These are phyloP conservation scores for Psettodes erumei DNA, from an alignment of 2,113 vertebrate genomes.

Conservation along the genomic window DNA sequence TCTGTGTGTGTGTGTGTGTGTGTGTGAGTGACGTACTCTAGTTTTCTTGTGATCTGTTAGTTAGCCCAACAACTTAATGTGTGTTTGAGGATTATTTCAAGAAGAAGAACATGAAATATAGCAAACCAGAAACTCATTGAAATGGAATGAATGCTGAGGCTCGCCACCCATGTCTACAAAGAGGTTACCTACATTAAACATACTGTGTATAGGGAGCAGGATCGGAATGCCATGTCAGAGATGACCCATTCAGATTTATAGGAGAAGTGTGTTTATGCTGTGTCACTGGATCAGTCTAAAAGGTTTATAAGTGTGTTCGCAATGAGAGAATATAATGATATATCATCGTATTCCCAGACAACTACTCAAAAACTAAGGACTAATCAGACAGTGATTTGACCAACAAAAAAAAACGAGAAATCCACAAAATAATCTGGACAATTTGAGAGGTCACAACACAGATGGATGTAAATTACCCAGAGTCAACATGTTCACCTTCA, in stretches of 20 bases:
- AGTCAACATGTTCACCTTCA: constrained; percentile 1
- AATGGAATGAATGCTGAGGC: background rate
- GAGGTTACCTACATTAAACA: background rate
- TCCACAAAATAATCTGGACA: background rate
- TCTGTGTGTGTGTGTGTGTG: constrained; percentile 8
- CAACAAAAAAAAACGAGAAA: background rate
- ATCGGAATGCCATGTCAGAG: background rate
- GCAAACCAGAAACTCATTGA: background rate
- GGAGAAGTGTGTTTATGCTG: background rate
- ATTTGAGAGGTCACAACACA: too few relatives aligned
- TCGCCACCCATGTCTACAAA: background rate
- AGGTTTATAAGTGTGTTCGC: background rate
- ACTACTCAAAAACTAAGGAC: background rate
- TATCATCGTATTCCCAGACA: too few relatives aligned
- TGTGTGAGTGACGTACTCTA: constrained; percentile 22
- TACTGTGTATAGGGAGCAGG: background rate
- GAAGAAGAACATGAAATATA: constrained; percentile 10
- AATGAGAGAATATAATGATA: background rate
- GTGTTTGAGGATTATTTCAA: constrained; percentile 42
- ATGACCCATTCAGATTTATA: background rate
- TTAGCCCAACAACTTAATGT: constrained; percentile 30
- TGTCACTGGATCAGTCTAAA: background rate
- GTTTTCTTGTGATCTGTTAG: constrained; percentile 28
- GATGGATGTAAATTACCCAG: background rate
- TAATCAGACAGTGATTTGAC: background rate